Evolutionary conservation across 2,888 invertebrate species (phyloP).

Genomic region (Drepanosiphum platanoidis): DNA sequence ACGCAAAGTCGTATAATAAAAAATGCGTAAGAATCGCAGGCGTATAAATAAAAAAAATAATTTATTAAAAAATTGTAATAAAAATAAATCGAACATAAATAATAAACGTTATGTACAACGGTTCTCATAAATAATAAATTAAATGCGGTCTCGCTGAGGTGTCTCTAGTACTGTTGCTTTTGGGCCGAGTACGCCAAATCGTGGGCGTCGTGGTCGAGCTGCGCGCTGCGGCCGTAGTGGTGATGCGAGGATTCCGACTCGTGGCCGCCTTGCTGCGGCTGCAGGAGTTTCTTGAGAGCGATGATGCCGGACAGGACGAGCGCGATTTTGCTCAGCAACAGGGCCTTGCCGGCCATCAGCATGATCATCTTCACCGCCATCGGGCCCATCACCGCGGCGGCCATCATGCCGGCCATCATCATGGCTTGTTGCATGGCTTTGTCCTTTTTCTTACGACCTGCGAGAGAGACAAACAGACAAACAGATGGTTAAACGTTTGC

Average conservation of each 20-base stretch:
- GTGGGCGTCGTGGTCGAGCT: constrained; percentile 23
- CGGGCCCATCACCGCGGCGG: constrained; percentile 57
- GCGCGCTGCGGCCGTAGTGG: constrained; percentile 58
- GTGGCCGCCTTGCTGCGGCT: constrained; percentile 53
- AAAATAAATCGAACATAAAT: too few relatives aligned
- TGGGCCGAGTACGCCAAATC: constrained; percentile 27
- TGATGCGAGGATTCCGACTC: constrained; percentile 62
- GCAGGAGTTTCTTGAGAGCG: constrained; percentile 60
- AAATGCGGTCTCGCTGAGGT: too few relatives aligned
- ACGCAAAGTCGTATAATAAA: too few relatives aligned
- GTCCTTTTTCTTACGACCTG: constrained; percentile 61
- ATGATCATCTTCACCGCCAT: constrained; percentile 53
- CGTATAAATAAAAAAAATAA: too few relatives aligned
- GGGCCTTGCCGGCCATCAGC: constrained; percentile 60
- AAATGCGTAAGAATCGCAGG: too few relatives aligned
- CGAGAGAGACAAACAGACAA: not conserved
- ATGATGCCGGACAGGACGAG: constrained; percentile 61
- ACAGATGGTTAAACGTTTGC: too few relatives aligned
- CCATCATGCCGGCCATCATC: constrained; percentile 61
- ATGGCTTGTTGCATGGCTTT: constrained; percentile 59
- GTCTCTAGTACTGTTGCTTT: constrained; percentile 13
- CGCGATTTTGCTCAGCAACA: constrained; percentile 62
- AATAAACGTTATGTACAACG: too few relatives aligned
- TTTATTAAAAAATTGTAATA: too few relatives aligned
- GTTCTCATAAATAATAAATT: not conserved